Evolutionary conservation across 2,888 invertebrate species (phyloP), one percentile per base, ranked within the genome.

Genomic region (Parasteatoda lunata): DNA sequence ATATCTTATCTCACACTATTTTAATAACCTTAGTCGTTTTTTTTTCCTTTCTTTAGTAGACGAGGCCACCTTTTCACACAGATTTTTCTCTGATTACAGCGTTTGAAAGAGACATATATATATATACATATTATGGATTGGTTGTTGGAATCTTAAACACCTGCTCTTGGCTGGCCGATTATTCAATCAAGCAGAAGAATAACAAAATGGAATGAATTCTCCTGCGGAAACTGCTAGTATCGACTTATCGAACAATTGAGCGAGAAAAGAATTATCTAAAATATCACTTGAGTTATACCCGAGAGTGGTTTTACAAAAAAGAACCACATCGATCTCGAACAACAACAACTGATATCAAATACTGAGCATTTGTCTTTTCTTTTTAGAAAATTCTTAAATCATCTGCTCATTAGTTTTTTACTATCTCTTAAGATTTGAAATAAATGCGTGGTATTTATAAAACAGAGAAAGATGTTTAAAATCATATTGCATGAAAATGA

Each of bases 71-170:
- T 30, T 30, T 30, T 30, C 30, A 30, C 30, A 30, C 30, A 30
- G 30, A 30, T 30, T 30, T 30, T 30, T 7, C 59, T 59, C 59
- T 59, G 59, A 59, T 59, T 59, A 59, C 59, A 59, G 5, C 9
- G 4, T 59, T 13, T 7, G n/a, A 59, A 59, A 7, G n/a, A 13
- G 13, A 7, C 7, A n/a, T 5, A 13, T 7, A 59, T 13, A n/a
- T 13, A 59, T n/a, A 59, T 59, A 9, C 59, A 30, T 30, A 30
- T 30, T 30, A 30, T 30, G 30, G 30, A 59, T 59, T 13, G 59
- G n/a, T 59, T n/a, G 59, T n/a, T 81, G 81, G 81, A 81, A 75
- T 72, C 48, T 49, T 47, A 15, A 65, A 68, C 81, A 81, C 75
- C 81, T 81, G 81, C 81, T 52, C 49, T 47, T 48, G 9, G 47